Evolutionary conservation across 2,797 vertebrate species (phyloP).

Genomic region (Falco columbarius): DNA sequence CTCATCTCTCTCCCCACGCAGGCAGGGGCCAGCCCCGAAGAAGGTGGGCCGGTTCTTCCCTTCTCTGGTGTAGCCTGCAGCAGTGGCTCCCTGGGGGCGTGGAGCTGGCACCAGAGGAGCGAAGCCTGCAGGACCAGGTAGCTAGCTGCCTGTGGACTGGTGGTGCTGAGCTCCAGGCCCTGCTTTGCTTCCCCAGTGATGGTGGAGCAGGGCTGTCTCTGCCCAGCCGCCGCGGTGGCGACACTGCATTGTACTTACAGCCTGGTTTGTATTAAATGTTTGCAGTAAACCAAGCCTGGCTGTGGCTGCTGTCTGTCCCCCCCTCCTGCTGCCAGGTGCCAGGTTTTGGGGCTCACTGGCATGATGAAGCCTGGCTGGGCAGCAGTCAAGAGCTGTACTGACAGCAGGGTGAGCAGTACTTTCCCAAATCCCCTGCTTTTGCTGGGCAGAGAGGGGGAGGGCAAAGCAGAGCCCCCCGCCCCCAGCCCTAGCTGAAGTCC

Average conservation of each 20-base stretch:
- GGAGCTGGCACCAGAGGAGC: not conserved
- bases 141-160: not conserved
- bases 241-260: not conserved
- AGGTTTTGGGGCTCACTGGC: not conserved
- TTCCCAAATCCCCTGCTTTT: not conserved
- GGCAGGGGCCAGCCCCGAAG: not conserved
- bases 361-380: not conserved
- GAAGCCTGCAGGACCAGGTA: not conserved
- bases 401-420: not conserved
- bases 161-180: not conserved
- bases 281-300: not conserved
- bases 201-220: not conserved
- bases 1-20: constrained; percentile 31
- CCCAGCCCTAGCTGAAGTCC: not conserved
- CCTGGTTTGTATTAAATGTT: constrained; percentile 1
- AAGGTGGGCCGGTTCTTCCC: constrained; percentile 61
- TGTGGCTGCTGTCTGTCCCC: not conserved
- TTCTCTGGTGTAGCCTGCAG: not conserved
- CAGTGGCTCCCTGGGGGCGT: not conserved
- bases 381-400: not conserved
- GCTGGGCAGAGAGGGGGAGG: not conserved
- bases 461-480: not conserved
- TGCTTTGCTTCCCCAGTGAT: not conserved
- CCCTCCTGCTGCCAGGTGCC: not conserved
- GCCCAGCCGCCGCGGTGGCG: not conserved